Evolutionary conservation across 2,888 invertebrate genomes (phyloP).

Genomic region (Ennomos quercinarius): DNA sequence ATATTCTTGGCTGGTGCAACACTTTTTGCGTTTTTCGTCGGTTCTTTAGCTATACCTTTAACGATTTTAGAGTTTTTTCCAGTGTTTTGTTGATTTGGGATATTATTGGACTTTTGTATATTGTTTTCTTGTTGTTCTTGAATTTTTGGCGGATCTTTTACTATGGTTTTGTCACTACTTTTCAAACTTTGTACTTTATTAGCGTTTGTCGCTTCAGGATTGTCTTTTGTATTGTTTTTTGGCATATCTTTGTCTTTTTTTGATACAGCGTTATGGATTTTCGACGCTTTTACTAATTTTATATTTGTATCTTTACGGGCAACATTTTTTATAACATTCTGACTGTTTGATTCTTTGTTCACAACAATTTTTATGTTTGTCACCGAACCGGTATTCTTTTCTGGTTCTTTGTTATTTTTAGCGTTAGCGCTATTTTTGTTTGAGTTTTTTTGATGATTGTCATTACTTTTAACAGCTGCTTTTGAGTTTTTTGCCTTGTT

Average conservation of each 20-base stretch:
- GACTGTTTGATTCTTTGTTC: slow-evolving; percentile 10
- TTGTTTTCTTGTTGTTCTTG: neutral
- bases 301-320: slow-evolving; percentile 19
- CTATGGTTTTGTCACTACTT: slow-evolving; percentile 4
- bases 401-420: slow-evolving; percentile 13
- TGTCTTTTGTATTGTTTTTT: slow-evolving; percentile 4
- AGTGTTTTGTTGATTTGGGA: no score
- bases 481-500: slow-evolving; percentile 4
- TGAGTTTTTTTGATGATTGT: slow-evolving; percentile 1
- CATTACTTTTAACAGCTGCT: neutral
- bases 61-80: no score
- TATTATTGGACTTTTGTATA: neutral
- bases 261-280: slow-evolving; percentile 19
- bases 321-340: slow-evolving; percentile 21
- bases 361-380: neutral
- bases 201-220: neutral
- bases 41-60: no score
- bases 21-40: neutral
- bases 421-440: slow-evolving; percentile 29
- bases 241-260: slow-evolving; percentile 14
- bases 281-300: slow-evolving; percentile 15
- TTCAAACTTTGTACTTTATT: slow-evolving; percentile 8
- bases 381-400: no score
- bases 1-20: slow-evolving; percentile 1
- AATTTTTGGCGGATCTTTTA: neutral